Evolutionary conservation across 2,797 vertebrate genomes (phyloP).

Genomic region (Oreochromis grahami): DNA sequence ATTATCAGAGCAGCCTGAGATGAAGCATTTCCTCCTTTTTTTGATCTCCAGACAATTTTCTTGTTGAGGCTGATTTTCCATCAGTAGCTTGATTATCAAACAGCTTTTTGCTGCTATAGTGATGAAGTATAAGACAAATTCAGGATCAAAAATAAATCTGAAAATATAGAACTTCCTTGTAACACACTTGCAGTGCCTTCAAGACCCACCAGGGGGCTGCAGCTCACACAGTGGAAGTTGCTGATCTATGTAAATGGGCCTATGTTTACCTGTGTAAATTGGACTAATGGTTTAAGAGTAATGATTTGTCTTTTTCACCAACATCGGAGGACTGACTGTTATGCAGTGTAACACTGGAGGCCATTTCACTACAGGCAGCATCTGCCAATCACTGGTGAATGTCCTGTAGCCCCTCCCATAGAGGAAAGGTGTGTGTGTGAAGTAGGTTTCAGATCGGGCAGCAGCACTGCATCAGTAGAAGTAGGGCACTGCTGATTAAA

Average conservation of each 20-base stretch:
- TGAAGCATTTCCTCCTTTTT: not conserved
- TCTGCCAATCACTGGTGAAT: not conserved
- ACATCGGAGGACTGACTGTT: not conserved
- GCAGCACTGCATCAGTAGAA: not conserved
- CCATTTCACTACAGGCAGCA: not conserved
- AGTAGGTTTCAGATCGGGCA: not conserved
- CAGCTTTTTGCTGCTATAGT: not conserved
- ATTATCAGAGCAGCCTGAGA: not conserved
- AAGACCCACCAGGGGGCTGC: not conserved
- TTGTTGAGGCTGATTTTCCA: not conserved
- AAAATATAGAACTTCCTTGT: not conserved
- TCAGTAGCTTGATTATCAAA: not conserved
- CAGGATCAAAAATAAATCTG: not conserved
- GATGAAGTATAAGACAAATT: not conserved
- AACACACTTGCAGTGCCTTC: not conserved
- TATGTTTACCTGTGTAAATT: not conserved
- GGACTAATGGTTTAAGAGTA: not conserved
- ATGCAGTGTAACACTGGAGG: not conserved
- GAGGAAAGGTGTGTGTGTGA: rapidly evolving
- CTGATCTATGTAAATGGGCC: not conserved
- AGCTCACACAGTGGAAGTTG: not conserved
- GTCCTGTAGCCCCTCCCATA: not conserved
- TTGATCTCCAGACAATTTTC: not conserved
- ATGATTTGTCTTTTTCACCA: not conserved
- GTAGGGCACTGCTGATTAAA: not conserved